Evolutionary conservation across 1,140 invertebrate genomes (phyloP).

Genomic region (Piezodorus guildinii): DNA sequence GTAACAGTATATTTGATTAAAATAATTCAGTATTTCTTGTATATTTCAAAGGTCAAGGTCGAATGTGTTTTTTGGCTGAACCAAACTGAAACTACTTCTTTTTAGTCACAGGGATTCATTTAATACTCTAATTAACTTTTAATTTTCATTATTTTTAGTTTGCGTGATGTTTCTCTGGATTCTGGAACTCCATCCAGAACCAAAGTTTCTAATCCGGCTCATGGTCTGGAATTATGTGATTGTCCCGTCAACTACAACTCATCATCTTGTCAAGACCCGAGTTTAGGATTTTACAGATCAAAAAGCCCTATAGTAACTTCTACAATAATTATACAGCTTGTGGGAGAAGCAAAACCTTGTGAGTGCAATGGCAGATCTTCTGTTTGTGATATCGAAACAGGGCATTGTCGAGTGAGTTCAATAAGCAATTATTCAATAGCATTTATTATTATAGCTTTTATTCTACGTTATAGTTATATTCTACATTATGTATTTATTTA

Average conservation of each 20-base stretch:
- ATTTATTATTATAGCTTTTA: too few relatives aligned
- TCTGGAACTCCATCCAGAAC: constrained; percentile 54
- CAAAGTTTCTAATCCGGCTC: constrained; percentile 48
- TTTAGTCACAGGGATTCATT: too few relatives aligned
- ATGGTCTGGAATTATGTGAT: constrained; percentile 79
- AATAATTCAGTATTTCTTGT: too few relatives aligned
- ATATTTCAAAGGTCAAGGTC: too few relatives aligned
- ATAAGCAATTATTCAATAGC: neutral
- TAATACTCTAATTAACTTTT: neutral
- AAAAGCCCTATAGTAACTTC: constrained; percentile 20
- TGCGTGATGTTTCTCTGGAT: constrained; percentile 70
- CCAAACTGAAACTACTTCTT: too few relatives aligned
- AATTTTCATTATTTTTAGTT: constrained; percentile 36
- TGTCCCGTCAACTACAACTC: constrained; percentile 68
- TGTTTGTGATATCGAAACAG: constrained; percentile 71
- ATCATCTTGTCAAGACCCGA: constrained; percentile 78
- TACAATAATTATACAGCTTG: constrained; percentile 58
- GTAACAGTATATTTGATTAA: too few relatives aligned
- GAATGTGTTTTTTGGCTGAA: too few relatives aligned
- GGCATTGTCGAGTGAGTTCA: constrained; percentile 61
- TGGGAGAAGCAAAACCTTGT: constrained; percentile 71
- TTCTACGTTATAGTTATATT: too few relatives aligned
- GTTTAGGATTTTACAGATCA: constrained; percentile 70
- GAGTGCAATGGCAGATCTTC: constrained; percentile 69
- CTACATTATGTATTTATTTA: too few relatives aligned